A percentile compares a stretch with the other conserved stretches of the same genome.
Conservation (phyloP, 92 coral and sea anemone species). For the Porites lobata region DNA sequence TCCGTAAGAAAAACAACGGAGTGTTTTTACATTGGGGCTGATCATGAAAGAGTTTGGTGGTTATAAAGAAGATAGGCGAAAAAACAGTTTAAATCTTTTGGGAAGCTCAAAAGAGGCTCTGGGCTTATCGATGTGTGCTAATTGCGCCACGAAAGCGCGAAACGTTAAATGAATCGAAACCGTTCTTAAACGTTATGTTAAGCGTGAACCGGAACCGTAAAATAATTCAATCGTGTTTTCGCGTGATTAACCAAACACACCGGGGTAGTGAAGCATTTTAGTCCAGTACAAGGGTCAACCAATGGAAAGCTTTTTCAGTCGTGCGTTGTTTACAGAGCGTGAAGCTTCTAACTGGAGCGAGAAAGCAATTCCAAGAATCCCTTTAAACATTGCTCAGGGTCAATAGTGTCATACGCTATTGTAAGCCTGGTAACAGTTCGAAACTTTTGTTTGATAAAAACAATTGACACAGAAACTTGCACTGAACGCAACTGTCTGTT, state of each 20-base stretch:
- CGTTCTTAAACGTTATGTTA: not conserved
- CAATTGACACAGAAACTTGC: too few species aligned
- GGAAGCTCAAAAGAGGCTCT: not conserved
- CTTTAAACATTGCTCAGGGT: slow-evolving; percentile 11
- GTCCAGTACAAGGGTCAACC: not conserved
- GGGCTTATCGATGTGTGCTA: not conserved
- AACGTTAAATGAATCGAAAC: not conserved
- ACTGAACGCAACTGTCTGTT: too few species aligned
- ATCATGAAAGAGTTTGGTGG: too few species aligned
- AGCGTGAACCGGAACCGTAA: slow-evolving; percentile 20
- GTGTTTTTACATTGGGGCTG: too few species aligned
- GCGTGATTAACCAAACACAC: not conserved
- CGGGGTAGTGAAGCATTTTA: slow-evolving; percentile 19
- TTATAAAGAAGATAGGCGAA: too few species aligned
- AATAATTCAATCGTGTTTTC: not conserved
- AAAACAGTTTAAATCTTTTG: not conserved
- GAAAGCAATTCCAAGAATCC: slow-evolving; percentile 37
- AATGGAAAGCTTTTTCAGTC: not conserved
- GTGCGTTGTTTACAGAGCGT: not conserved
- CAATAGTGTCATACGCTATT: slow-evolving; percentile 21
- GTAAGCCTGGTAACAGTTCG: not conserved
- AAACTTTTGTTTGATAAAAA: not conserved
- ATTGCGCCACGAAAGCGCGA: not conserved
- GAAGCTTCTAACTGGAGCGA: slow-evolving; percentile 12
- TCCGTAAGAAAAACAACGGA: too few species aligned